Evolutionary conservation across 2,888 invertebrate genomes (phyloP).

Genomic region (Pammene aurita): DNA sequence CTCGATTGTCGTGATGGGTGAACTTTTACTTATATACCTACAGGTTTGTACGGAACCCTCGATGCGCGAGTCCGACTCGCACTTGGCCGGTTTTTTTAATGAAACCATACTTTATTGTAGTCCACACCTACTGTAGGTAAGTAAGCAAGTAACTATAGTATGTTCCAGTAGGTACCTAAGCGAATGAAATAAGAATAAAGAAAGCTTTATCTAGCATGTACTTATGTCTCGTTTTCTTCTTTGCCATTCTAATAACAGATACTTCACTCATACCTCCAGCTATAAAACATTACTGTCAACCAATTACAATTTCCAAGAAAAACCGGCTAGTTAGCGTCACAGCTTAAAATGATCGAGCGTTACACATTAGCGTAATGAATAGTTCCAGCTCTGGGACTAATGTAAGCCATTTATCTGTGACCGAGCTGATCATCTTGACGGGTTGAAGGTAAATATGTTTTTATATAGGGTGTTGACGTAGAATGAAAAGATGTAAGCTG

Average conservation of each 20-base stretch:
- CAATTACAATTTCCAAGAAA: conserved; percentile 37
- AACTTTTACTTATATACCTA: too few relatives aligned
- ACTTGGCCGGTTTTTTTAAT: too few relatives aligned
- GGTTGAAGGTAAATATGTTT: conserved; percentile 31
- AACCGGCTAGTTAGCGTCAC: conserved; percentile 35
- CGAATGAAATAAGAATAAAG: too few relatives aligned
- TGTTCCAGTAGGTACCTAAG: too few relatives aligned
- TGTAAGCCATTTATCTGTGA: conserved; percentile 57
- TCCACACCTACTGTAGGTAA: too few relatives aligned
- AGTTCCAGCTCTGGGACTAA: conserved; percentile 56
- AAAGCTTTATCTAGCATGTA: too few relatives aligned
- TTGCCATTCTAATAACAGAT: not conserved
- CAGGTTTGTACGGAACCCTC: too few relatives aligned
- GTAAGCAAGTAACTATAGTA: too few relatives aligned
- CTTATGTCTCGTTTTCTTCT: not conserved
- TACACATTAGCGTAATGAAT: conserved; percentile 55
- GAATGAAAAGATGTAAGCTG: not conserved
- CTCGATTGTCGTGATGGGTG: too few relatives aligned
- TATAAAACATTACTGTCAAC: conserved; percentile 30
- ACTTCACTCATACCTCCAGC: not conserved
- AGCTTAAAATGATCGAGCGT: conserved; percentile 53
- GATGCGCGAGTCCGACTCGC: too few relatives aligned
- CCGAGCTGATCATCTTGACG: conserved; percentile 35
- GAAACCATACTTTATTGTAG: too few relatives aligned
- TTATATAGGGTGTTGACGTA: conserved; percentile 30